phyloP scores from a whole-genome alignment of 2,888 invertebrate genomes.

The Lasioglossum lativentre region DNA sequence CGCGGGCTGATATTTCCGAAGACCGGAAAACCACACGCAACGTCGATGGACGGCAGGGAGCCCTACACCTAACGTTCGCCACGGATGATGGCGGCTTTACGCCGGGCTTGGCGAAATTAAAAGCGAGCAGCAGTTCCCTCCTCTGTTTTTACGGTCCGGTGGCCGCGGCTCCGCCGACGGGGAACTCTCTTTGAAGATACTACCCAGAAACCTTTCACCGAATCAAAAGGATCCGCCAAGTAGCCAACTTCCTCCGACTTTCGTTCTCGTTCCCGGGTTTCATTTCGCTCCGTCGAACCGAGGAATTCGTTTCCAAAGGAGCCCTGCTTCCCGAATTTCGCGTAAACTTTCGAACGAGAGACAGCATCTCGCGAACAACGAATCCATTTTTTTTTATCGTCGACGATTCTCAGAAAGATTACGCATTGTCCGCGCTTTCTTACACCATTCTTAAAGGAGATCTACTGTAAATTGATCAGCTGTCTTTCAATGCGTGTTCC shows the following conservation, averaged over 20 bases:
- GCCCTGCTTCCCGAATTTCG: slow-evolving; percentile 4
- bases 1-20: slow-evolving; percentile 30
- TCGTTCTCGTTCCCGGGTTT: slow-evolving; percentile 48
- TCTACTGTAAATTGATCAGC: not conserved
- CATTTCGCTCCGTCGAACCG: slow-evolving; percentile 42
- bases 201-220: slow-evolving; percentile 44
- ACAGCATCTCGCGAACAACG: not conserved
- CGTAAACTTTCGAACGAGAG: not conserved
- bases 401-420: not conserved
- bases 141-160: slow-evolving; percentile 50
- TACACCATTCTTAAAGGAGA: not conserved
- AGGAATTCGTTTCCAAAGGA: slow-evolving; percentile 38
- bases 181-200: slow-evolving; percentile 53
- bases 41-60: not conserved
- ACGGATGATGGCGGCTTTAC: not conserved
- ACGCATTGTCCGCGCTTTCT: no score
- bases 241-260: slow-evolving; percentile 46
- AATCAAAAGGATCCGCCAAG: slow-evolving; percentile 61
- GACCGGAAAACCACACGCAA: slow-evolving; percentile 19
- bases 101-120: slow-evolving; percentile 52
- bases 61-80: not conserved
- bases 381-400: not conserved
- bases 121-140: slow-evolving; percentile 51
- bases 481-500: not conserved
- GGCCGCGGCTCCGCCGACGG: slow-evolving; percentile 15